Percentiles rank a stretch among this genome's conserved stretches.
Evolutionary conservation across 2,113 vertebrate genomes (phyloP).

Genomic region (Glaucomys volans): DNA sequence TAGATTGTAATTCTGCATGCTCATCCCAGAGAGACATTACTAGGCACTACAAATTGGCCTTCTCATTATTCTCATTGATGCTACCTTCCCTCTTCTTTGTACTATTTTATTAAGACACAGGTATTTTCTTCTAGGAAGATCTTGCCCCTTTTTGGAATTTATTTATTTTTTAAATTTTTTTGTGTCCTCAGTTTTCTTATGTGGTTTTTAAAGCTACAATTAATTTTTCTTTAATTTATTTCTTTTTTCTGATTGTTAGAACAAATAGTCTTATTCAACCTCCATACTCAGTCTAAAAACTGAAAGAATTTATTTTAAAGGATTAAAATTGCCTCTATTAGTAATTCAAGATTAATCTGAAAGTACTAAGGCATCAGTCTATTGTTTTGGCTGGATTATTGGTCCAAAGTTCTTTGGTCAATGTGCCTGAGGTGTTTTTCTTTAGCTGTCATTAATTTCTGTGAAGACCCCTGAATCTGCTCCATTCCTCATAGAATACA

Average conservation of each 20-base stretch:
- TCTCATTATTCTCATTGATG: neutral
- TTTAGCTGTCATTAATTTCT: neutral
- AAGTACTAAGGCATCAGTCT: neutral
- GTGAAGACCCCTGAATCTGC: neutral
- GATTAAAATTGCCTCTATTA: neutral
- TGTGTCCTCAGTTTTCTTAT: neutral
- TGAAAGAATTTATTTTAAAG: slow-evolving; percentile 10
- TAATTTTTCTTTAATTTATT: neutral
- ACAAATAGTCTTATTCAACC: neutral
- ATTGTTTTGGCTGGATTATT: neutral
- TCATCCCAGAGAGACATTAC: neutral
- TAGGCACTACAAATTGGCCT: neutral
- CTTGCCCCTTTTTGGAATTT: neutral
- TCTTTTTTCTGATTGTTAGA: neutral
- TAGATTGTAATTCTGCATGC: neutral
- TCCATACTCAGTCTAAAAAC: neutral
- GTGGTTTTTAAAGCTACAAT: neutral
- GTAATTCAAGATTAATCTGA: neutral
- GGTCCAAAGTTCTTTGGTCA: neutral
- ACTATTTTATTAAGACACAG: neutral
- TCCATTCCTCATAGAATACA: neutral
- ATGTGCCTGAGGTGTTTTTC: neutral
- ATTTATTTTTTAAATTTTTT: neutral
- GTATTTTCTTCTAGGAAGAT: neutral
- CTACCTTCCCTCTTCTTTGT: neutral